Percentiles rank a stretch among this genome's conserved stretches.
Evolutionary conservation across 2,113 vertebrate genomes (phyloP).

Genomic region (Megaptera novaeangliae): DNA sequence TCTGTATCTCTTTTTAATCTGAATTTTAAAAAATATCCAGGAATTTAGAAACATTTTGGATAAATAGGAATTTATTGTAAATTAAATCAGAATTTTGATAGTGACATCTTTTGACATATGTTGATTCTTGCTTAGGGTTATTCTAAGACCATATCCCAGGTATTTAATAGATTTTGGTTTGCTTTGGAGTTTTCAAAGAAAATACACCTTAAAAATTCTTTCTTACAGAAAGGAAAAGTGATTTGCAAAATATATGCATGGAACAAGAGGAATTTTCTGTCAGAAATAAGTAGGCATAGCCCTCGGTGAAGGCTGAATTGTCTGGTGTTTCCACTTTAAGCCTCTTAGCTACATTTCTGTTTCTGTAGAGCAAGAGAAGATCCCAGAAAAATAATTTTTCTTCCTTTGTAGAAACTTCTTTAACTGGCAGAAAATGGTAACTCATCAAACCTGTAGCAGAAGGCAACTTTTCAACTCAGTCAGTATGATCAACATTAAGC

Average conservation of each 20-base stretch:
- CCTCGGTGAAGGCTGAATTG: background rate
- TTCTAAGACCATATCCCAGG: background rate
- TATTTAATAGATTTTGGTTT: background rate
- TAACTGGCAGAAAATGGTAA: conserved; percentile 54
- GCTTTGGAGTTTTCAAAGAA: background rate
- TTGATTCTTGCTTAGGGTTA: background rate
- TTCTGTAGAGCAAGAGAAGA: conserved; percentile 48
- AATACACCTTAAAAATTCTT: background rate
- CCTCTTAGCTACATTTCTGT: background rate
- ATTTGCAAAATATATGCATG: background rate
- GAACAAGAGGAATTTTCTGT: background rate
- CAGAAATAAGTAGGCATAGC: background rate
- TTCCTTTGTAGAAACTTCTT: conserved; percentile 62
- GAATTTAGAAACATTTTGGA: background rate
- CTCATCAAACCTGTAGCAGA: conserved; percentile 37
- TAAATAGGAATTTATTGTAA: background rate
- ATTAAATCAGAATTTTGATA: background rate
- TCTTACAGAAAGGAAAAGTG: background rate
- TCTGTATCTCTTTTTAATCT: background rate
- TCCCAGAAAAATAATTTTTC: conserved; percentile 56
- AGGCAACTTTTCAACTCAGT: conserved; percentile 55
- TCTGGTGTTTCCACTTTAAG: conserved; percentile 29
- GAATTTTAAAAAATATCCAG: background rate
- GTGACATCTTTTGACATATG: background rate
- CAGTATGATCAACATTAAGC: background rate